These are phyloP conservation scores for Pachycephala philippinensis DNA, from an alignment of 2,113 vertebrate genomes.

Conservation along the genomic window DNA sequence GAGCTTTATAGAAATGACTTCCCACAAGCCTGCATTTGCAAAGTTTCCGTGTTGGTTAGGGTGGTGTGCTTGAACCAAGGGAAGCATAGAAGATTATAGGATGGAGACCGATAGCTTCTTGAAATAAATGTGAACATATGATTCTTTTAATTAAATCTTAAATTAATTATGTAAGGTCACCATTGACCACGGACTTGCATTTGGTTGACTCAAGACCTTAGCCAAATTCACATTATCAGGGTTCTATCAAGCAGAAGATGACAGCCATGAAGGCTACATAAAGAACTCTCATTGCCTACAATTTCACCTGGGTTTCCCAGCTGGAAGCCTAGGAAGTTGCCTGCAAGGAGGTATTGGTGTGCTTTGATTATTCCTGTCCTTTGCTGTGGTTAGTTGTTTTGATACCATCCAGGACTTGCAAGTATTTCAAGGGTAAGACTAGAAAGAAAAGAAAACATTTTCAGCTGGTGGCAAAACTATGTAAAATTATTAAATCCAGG, in stretches of 20 bases:
- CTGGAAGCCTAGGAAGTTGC: background rate
- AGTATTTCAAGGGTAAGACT: background rate
- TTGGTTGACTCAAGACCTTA: background rate
- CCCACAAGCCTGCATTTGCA: background rate
- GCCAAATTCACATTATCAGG: background rate
- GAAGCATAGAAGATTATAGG: background rate
- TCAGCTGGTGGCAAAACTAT: background rate
- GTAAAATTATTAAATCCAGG: slow-evolving; percentile 3
- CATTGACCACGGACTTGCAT: background rate
- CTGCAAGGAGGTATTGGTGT: background rate
- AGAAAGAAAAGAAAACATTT: background rate
- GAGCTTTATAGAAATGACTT: background rate
- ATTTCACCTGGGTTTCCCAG: background rate
- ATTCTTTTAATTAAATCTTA: background rate
- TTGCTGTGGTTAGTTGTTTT: background rate
- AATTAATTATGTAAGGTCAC: background rate
- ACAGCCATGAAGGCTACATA: background rate
- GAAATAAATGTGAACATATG: background rate
- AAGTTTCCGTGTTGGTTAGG: background rate
- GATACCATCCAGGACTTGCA: background rate
- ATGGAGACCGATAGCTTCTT: background rate
- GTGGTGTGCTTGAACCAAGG: background rate
- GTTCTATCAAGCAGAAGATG: background rate
- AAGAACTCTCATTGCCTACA: background rate
- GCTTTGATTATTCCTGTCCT: background rate